Conservation (phyloP, 2,888 invertebrate species). For the Drosophila affinis region DNA sequence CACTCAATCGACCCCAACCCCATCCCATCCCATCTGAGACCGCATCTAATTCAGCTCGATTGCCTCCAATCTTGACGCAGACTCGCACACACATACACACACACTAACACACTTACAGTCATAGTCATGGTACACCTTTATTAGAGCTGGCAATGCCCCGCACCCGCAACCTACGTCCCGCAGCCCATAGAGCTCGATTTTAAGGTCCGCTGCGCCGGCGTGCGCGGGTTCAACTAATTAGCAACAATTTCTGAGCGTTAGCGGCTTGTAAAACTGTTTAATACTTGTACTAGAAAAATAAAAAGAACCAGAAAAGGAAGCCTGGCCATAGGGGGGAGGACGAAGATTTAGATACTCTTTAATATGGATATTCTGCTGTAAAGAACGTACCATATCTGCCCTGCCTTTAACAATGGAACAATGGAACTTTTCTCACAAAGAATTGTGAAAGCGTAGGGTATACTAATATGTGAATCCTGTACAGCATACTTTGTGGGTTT, state of each 20-base stretch:
- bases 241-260: constrained; percentile 75
- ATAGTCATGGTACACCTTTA: constrained; percentile 29
- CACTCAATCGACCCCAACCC: constrained; percentile 48
- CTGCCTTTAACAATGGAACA: too few species aligned
- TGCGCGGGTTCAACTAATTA: constrained; percentile 72
- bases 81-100: constrained; percentile 15
- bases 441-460: neutral
- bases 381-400: too few species aligned
- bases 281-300: constrained; percentile 40
- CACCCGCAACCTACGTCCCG: constrained; percentile 1
- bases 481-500: constrained; percentile 1
- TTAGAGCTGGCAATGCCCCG: constrained; percentile 17
- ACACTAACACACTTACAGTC: neutral
- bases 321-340: neutral
- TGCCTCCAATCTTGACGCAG: constrained; percentile 51
- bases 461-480: neutral
- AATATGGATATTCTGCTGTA: too few species aligned
- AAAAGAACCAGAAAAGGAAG: constrained; percentile 18
- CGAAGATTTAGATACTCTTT: neutral
- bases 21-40: neutral
- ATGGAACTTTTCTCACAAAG: neutral
- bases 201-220: constrained; percentile 77
- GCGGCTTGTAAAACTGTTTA: constrained; percentile 78
- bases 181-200: constrained; percentile 46
- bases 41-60: constrained; percentile 50